Evolutionary conservation across 1,140 invertebrate species (phyloP).

Genomic region (Atta colombica): DNA sequence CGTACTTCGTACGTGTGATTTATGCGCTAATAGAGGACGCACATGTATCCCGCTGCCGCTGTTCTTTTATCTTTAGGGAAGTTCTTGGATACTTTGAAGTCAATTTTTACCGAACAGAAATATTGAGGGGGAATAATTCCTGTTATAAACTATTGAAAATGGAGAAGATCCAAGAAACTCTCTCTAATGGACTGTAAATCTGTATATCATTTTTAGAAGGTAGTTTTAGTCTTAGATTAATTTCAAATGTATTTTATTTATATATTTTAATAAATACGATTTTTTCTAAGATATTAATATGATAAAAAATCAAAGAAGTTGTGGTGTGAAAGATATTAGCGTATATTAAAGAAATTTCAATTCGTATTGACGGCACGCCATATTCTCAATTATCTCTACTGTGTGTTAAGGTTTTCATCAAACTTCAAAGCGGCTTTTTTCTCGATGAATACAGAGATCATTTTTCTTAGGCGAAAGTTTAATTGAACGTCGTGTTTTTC

Average conservation of each 20-base stretch:
- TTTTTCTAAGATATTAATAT: background rate
- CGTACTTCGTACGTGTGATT: slow-evolving; percentile 18
- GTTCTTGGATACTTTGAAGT: slow-evolving; percentile 12
- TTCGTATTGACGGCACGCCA: background rate
- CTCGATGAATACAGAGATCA: background rate
- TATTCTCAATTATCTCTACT: slow-evolving; percentile 12
- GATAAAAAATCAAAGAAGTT: background rate
- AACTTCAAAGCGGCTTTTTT: slow-evolving; percentile 3
- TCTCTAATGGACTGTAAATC: background rate
- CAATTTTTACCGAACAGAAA: slow-evolving; percentile 25
- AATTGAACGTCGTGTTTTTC: slow-evolving; percentile 32
- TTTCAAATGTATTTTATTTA: background rate
- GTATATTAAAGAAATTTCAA: slow-evolving; percentile 1
- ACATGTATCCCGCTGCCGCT: background rate
- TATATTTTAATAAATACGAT: background rate
- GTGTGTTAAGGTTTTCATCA: slow-evolving; percentile 13
- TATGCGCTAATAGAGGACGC: slow-evolving; percentile 41
- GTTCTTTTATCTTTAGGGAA: slow-evolving; percentile 12
- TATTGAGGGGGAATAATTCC: background rate
- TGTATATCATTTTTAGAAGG: background rate
- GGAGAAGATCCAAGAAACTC: background rate
- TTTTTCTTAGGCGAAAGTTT: slow-evolving; percentile 39
- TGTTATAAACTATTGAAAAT: slow-evolving; percentile 2
- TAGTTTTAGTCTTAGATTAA: background rate
- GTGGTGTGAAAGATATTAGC: background rate